These are phyloP conservation scores for Lamellibrachia columna DNA, from an alignment of 2,888 invertebrate species.

Conservation along the genomic window DNA sequence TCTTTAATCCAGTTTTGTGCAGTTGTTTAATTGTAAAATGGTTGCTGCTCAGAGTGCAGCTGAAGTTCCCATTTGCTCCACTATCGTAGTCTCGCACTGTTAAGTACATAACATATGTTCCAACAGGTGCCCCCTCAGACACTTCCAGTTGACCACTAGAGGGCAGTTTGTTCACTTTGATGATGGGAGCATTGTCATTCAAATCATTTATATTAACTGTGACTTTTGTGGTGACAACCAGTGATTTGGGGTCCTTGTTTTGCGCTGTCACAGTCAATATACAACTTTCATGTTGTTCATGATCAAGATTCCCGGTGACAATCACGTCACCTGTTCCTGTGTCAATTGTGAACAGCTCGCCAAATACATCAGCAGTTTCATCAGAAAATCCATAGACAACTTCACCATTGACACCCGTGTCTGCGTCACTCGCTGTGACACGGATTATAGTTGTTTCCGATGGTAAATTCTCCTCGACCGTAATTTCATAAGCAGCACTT, in stretches of 20 bases:
- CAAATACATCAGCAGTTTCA: slow-evolving; percentile 35
- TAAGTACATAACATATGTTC: slow-evolving; percentile 76
- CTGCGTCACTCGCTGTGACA: slow-evolving; percentile 38
- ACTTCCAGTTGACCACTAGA: slow-evolving; percentile 64
- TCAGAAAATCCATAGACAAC: slow-evolving; percentile 39
- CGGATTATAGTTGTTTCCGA: slow-evolving; percentile 31
- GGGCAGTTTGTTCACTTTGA: slow-evolving; percentile 47
- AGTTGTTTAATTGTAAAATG: slow-evolving; percentile 2
- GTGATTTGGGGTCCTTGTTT: slow-evolving; percentile 46
- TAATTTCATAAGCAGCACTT: slow-evolving; percentile 37
- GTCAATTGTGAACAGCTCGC: slow-evolving; percentile 40
- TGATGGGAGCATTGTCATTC: slow-evolving; percentile 52
- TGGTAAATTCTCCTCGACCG: slow-evolving; percentile 35
- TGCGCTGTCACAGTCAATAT: slow-evolving; percentile 36
- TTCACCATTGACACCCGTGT: slow-evolving; percentile 37
- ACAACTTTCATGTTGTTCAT: slow-evolving; percentile 35
- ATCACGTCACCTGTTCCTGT: slow-evolving; percentile 35
- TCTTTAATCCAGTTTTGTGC: slow-evolving; percentile 13
- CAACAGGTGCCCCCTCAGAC: slow-evolving; percentile 87
- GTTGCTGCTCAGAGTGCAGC: slow-evolving; percentile 40
- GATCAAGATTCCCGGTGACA: slow-evolving; percentile 38
- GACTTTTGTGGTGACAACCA: slow-evolving; percentile 46
- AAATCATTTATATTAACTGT: slow-evolving; percentile 50
- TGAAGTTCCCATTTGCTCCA: slow-evolving; percentile 85
- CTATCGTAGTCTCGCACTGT: slow-evolving; percentile 84